Conservation (phyloP, 2,888 invertebrate genomes). For the Stenodema calcarata region DNA sequence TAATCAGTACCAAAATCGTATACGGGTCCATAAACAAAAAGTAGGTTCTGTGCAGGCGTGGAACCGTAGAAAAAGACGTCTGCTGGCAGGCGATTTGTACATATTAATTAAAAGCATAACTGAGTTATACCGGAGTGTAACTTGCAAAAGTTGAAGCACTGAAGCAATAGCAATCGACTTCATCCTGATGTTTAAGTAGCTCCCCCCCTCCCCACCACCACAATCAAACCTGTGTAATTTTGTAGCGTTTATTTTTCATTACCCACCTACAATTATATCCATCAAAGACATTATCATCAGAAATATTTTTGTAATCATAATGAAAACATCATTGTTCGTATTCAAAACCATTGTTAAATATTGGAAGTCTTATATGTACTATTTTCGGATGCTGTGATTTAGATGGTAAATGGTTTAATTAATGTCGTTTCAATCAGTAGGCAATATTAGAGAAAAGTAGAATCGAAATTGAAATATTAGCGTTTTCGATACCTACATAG, state of each 20-base stretch:
- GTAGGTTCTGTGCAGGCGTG: not conserved
- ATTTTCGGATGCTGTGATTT: slow-evolving; percentile 9
- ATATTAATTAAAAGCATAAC: not conserved
- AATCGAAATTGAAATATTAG: not conserved
- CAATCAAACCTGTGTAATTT: not conserved
- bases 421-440: not conserved
- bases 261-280: not conserved
- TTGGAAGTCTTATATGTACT: not conserved
- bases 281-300: not conserved
- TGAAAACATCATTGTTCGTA: not conserved
- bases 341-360: not conserved
- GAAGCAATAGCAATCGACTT: not conserved
- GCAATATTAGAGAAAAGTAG: not conserved
- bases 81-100: not conserved
- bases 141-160: not conserved
- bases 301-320: not conserved
- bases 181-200: not conserved
- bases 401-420: not conserved
- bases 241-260: not conserved
- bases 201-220: not conserved
- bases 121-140: too few relatives aligned
- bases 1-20: not conserved
- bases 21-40: not conserved
- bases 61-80: not conserved
- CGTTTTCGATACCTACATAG: not conserved